Evolutionary conservation across 2,888 invertebrate genomes (phyloP).

Genomic region (Heliconius ismenius): DNA sequence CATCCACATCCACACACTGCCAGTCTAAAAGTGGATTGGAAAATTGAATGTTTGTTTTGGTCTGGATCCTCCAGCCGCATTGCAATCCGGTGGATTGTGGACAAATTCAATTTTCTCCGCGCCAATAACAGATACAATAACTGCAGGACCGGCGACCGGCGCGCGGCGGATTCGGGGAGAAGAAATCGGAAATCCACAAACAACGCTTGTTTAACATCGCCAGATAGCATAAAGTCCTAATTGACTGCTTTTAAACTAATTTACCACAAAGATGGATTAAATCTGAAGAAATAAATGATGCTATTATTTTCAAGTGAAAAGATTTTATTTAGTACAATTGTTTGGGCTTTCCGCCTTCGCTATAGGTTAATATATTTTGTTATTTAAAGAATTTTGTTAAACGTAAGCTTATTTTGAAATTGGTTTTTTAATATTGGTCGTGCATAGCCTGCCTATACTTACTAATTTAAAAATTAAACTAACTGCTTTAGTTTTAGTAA

Average conservation of each 20-base stretch:
- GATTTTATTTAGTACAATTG: neutral
- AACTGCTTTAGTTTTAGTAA: too few relatives aligned
- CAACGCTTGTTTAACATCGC: conserved; percentile 30
- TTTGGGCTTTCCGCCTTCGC: neutral
- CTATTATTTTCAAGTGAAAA: conserved; percentile 1
- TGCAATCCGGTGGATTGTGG: conserved; percentile 72
- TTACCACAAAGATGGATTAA: conserved; percentile 20
- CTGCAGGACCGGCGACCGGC: conserved; percentile 37
- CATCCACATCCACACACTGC: conserved; percentile 46
- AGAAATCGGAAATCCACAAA: conserved; percentile 37
- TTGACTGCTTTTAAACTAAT: conserved; percentile 29
- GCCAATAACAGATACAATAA: conserved; percentile 69
- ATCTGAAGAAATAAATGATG: conserved; percentile 16
- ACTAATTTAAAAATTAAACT: too few relatives aligned
- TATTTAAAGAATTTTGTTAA: neutral
- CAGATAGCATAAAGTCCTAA: conserved; percentile 33
- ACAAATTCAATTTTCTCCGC: conserved; percentile 77
- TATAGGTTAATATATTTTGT: neutral
- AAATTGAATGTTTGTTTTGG: conserved; percentile 69
- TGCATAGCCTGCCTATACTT: too few relatives aligned
- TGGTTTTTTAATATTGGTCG: neutral
- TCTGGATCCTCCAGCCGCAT: conserved; percentile 59
- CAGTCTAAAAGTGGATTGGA: conserved; percentile 62
- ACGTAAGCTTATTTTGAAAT: neutral
- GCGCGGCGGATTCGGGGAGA: conserved; percentile 37